These are phyloP conservation scores for Elymnias hypermnestra DNA, from an alignment of 1,140 invertebrate genomes.

Conservation along the genomic window DNA sequence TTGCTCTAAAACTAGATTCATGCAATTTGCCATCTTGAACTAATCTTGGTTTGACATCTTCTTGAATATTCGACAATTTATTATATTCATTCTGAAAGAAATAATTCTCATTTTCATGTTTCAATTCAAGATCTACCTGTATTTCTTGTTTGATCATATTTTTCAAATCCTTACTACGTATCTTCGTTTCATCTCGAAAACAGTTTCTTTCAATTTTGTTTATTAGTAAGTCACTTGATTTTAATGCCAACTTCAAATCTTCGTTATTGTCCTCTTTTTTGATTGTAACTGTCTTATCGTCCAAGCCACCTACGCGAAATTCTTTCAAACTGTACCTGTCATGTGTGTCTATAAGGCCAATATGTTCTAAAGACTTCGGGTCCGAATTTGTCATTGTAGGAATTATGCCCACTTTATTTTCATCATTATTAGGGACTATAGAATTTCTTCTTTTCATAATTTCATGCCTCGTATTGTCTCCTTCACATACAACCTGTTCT, in stretches of 20 bases:
- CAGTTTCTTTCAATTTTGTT: slow-evolving; percentile 18
- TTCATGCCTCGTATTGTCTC: slow-evolving; percentile 14
- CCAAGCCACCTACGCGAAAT: slow-evolving; percentile 7
- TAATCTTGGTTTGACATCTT: slow-evolving; percentile 30
- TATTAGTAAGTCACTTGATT: slow-evolving; percentile 15
- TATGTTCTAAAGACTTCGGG: slow-evolving; percentile 14
- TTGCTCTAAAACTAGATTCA: slow-evolving; percentile 25
- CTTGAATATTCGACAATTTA: slow-evolving; percentile 29
- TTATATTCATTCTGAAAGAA: slow-evolving; percentile 20
- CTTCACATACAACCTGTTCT: slow-evolving; percentile 12
- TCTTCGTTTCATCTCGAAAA: slow-evolving; percentile 18
- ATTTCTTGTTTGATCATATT: slow-evolving; percentile 20
- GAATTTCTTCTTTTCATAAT: slow-evolving; percentile 21
- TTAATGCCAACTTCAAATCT: slow-evolving; percentile 7
- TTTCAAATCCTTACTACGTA: slow-evolving; percentile 13
- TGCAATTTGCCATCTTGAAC: slow-evolving; percentile 36
- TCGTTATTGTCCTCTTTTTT: slow-evolving; percentile 19
- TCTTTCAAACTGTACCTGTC: slow-evolving; percentile 17
- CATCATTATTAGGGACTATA: slow-evolving; percentile 9
- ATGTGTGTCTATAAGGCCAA: slow-evolving; percentile 14
- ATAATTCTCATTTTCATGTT: no score
- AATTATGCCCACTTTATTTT: not conserved
- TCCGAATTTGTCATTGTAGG: slow-evolving; percentile 6
- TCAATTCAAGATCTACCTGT: slow-evolving; percentile 10
- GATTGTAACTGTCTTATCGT: slow-evolving; percentile 12